Percentiles rank a stretch among this genome's conserved stretches.
These are phyloP conservation scores for Neosilurus mollespiculum DNA, from an alignment of 2,797 vertebrate genomes.

Conservation along the genomic window DNA sequence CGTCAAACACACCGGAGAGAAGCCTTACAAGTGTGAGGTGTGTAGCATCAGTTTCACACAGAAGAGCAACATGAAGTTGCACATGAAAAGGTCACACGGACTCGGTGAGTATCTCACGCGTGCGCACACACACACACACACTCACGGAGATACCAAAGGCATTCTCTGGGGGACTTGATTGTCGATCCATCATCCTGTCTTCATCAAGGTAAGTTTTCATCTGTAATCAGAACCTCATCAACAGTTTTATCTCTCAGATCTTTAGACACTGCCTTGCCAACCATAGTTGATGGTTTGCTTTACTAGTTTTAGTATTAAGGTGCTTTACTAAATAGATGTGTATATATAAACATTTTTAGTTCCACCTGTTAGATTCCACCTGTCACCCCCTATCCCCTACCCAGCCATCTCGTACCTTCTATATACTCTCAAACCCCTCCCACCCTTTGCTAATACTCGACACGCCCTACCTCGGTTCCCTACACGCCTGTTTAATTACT, in stretches of 20 bases:
- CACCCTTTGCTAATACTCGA: neutral
- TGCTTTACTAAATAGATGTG: too few species aligned
- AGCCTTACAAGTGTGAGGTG: constrained; percentile 93
- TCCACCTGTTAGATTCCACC: too few species aligned
- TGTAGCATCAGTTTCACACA: constrained; percentile 95
- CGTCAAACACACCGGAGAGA: constrained; percentile 97
- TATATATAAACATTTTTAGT: too few species aligned
- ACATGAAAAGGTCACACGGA: constrained; percentile 92
- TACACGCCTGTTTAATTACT: neutral
- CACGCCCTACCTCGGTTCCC: too few species aligned
- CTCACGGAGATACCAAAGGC: neutral
- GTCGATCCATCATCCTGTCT: too few species aligned
- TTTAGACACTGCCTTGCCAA: too few species aligned
- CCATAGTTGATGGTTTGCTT: too few species aligned
- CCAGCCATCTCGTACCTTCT: neutral
- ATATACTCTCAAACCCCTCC: neutral
- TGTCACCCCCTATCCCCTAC: neutral
- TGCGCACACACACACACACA: neutral
- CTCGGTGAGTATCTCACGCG: constrained; percentile 75
- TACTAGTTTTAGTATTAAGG: too few species aligned
- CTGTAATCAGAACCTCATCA: too few species aligned
- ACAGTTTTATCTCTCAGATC: too few species aligned
- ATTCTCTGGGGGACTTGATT: too few species aligned
- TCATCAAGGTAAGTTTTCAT: too few species aligned
- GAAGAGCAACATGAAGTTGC: constrained; percentile 99